Evolutionary conservation across 2,113 vertebrate species (phyloP).

Genomic region (Pluvianellus socialis): DNA sequence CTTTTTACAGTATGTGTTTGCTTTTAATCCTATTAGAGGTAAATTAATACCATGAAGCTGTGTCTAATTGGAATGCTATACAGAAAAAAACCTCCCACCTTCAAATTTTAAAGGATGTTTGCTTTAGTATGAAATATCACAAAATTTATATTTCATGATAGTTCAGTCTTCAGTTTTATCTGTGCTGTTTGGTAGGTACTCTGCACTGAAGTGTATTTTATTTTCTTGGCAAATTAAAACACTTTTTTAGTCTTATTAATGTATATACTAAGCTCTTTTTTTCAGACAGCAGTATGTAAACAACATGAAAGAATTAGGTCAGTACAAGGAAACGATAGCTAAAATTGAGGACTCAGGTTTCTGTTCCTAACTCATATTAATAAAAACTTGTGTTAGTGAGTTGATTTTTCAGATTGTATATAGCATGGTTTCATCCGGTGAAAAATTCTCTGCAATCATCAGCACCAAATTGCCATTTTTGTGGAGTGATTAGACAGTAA

Average conservation of each 20-base stretch:
- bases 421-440: background rate
- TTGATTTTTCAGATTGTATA: background rate
- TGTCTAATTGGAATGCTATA: background rate
- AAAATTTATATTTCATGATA: background rate
- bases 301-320: slow-evolving; percentile 1
- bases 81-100: background rate
- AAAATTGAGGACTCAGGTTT: background rate
- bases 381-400: background rate
- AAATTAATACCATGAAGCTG: background rate
- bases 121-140: background rate
- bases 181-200: background rate
- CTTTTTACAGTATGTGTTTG: background rate
- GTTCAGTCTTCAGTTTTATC: background rate
- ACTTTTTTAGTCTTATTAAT: background rate
- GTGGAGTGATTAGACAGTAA: background rate
- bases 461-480: background rate
- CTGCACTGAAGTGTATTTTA: background rate
- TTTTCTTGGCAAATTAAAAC: background rate
- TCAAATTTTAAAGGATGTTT: background rate
- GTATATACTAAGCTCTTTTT: background rate
- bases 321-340: background rate
- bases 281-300: background rate
- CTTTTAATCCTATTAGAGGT: background rate
- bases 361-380: background rate
- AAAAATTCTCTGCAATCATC: background rate